Evolutionary conservation across 2,113 vertebrate species (phyloP).

Genomic region (Neolamprologus falcicula): DNA sequence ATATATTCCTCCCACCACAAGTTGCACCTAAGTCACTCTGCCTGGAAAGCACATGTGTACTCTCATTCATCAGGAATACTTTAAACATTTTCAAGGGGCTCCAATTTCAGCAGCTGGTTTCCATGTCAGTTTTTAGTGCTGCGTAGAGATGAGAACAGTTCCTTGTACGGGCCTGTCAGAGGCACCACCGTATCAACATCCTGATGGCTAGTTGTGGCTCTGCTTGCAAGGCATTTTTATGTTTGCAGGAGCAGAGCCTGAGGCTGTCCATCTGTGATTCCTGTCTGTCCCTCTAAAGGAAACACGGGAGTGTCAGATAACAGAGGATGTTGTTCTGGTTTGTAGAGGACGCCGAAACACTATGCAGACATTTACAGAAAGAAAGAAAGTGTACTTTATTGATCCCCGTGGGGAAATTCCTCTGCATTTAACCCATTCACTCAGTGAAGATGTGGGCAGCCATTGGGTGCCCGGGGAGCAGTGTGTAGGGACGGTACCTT

Average conservation of each 20-base stretch:
- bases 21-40: not conserved
- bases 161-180: conserved; percentile 8
- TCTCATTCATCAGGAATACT: not conserved
- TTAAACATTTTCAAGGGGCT: not conserved
- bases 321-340: not conserved
- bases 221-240: conserved; percentile 25
- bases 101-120: not conserved
- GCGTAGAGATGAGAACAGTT: not conserved
- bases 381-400: not conserved
- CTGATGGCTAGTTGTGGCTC: conserved; percentile 36
- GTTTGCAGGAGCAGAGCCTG: not conserved
- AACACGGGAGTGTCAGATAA: not conserved
- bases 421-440: not conserved
- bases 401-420: not conserved
- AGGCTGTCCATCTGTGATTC: conserved; percentile 19
- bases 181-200: conserved; percentile 18
- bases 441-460: not conserved
- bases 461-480: not conserved
- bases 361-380: not conserved
- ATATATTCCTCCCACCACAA: not conserved
- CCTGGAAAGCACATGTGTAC: not conserved
- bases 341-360: not conserved
- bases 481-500: not conserved
- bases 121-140: conserved; percentile 21
- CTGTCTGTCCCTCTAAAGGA: not conserved